Conservation (phyloP, 1,140 invertebrate genomes). For the Magallana gigas region DNA sequence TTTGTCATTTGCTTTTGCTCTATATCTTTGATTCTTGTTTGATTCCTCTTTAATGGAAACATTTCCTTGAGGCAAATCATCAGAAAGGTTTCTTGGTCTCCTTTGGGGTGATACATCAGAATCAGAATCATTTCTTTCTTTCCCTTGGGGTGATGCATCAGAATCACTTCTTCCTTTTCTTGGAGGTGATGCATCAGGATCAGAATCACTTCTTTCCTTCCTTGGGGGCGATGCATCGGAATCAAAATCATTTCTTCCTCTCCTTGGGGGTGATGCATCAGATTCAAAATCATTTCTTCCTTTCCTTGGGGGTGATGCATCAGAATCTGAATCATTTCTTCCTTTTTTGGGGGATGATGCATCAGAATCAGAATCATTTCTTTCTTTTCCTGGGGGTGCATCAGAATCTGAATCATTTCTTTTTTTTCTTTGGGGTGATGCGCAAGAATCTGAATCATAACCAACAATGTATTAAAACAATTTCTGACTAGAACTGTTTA, state of each 20-base stretch:
- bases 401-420: slow-evolving; percentile 61
- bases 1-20: slow-evolving; percentile 57
- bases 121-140: slow-evolving; percentile 66
- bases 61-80: slow-evolving; percentile 73
- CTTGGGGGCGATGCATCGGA: slow-evolving; percentile 74
- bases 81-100: slow-evolving; percentile 66
- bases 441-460: slow-evolving; percentile 60
- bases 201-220: slow-evolving; percentile 65
- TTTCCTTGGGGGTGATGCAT: slow-evolving; percentile 68
- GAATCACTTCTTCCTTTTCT: slow-evolving; percentile 68
- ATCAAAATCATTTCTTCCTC: slow-evolving; percentile 64
- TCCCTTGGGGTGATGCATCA: slow-evolving; percentile 65
- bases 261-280: slow-evolving; percentile 66
- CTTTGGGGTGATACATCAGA: slow-evolving; percentile 71
- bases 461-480: neutral
- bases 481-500: no score
- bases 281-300: slow-evolving; percentile 68
- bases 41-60: no score
- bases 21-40: slow-evolving; percentile 57
- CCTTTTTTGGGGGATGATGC: slow-evolving; percentile 58
- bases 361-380: slow-evolving; percentile 67
- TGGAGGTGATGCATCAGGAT: slow-evolving; percentile 60
- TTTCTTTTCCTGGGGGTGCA: slow-evolving; percentile 54
- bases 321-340: slow-evolving; percentile 71
- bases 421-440: slow-evolving; percentile 55